Base-by-base conservation (phyloP, 1,140 invertebrate species). In the Drosophila burlai region DNA sequence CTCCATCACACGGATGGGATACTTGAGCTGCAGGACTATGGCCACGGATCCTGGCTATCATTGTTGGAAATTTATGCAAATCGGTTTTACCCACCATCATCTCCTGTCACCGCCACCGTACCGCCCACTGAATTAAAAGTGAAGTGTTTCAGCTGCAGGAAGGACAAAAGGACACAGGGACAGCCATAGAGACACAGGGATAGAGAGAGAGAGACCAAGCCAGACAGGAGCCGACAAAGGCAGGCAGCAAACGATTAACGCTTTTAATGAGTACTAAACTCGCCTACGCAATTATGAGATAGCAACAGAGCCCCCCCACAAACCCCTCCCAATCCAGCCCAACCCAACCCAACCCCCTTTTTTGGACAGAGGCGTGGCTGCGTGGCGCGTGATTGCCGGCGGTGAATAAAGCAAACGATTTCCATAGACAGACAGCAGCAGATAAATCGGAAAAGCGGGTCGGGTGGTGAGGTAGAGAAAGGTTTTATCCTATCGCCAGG, bases 241-340 rank as follows among this genome's bases (percentile, higher is more conserved):
- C 79, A 61, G 62, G 10, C 49, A 52, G 29, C 47, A 26, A 77
- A 64, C 84, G 84, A 87, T 87, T 87, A 89, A 89, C 77, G 77
- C 59, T 89, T 89, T 84, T 87, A 87, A 87, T 87, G 84, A 87
- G 85, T 84, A 84, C 84, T 84, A 87, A 78, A 75, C 84, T 89
- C 81, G 84, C 83, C 84, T 83, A 83, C 78, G 69, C 76, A 87
- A 87, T 89, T 87, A 87, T 83, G 84, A 89, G 81, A 87, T 78
- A 89, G 81, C 83, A 66, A 18, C 83, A 59, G 16, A 24, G 24
- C 40, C 42, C 42, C 21, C 18, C 13, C n/a, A 11, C n/a, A 45
- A 10, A 2, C 4, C 43, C 5, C 43, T 29, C 7, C 29, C 29
- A 29, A 7, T 29, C 29, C 29, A 29, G 29, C 29, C 29, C 29